Conservation (phyloP, 1,140 invertebrate species). For the Chironomus striatipennis region DNA sequence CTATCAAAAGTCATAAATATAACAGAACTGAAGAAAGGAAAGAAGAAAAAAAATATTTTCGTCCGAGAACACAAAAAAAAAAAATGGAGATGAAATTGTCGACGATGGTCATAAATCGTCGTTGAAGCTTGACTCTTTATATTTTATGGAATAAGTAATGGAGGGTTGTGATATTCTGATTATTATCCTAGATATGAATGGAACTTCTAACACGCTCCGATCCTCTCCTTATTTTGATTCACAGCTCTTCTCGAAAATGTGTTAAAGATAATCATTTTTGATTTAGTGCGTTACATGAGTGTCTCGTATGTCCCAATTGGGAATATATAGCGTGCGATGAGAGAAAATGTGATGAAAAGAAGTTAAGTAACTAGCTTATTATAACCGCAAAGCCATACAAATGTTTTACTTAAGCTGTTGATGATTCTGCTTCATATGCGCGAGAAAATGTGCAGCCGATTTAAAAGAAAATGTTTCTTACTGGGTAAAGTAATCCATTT, state of each 20-base stretch:
- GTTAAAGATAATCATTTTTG: slow-evolving; percentile 14
- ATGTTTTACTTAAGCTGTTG: no score
- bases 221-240: background rate
- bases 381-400: no score
- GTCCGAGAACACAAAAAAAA: background rate
- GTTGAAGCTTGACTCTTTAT: background rate
- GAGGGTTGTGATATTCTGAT: background rate
- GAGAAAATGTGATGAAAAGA: no score
- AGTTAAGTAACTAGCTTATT: no score
- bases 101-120: background rate
- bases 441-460: no score
- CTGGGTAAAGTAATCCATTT: background rate
- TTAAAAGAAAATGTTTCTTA: background rate
- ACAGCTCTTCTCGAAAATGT: slow-evolving; percentile 1
- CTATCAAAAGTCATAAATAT: slow-evolving; percentile 23
- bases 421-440: no score
- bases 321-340: no score
- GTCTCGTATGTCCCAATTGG: no score
- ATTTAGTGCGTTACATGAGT: slow-evolving; percentile 8
- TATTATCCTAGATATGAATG: no score
- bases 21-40: background rate
- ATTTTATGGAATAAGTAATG: background rate
- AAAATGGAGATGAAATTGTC: background rate
- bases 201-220: background rate
- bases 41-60: background rate